Evolutionary conservation across 2,888 invertebrate genomes (phyloP).

Genomic region (Reticulitermes lucifugus): DNA sequence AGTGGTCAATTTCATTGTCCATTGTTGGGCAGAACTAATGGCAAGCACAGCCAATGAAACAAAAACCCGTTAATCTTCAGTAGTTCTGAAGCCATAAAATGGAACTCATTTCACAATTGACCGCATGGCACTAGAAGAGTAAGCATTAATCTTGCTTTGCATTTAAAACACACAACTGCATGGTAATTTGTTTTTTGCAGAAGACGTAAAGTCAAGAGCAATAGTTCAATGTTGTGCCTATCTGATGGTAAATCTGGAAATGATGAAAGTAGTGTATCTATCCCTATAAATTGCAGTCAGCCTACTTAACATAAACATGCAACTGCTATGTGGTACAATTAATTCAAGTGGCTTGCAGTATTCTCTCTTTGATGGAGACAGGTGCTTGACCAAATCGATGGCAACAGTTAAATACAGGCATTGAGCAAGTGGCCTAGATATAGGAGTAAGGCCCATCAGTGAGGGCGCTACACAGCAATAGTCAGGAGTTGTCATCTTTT

Average conservation of each 20-base stretch:
- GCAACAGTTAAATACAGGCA: conserved; percentile 7
- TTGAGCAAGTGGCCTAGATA: conserved; percentile 67
- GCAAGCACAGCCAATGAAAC: not conserved
- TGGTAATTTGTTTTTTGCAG: not conserved
- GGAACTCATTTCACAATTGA: not conserved
- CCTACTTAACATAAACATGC: not conserved
- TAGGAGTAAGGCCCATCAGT: conserved; percentile 97
- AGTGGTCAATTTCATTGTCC: not conserved
- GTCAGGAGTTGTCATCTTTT: conserved; percentile 97
- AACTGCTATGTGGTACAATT: not conserved
- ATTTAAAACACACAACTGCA: not conserved
- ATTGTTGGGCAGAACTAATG: not conserved
- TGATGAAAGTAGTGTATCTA: not conserved
- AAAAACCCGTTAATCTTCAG: not conserved
- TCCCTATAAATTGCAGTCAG: not conserved
- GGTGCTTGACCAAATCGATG: conserved; percentile 17
- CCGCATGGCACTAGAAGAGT: not conserved
- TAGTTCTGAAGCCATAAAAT: not conserved
- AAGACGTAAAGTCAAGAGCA: not conserved
- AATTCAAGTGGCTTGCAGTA: conserved; percentile 5
- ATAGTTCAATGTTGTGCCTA: not conserved
- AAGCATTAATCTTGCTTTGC: not conserved
- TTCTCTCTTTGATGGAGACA: conserved; percentile 7
- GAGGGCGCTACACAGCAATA: conserved; percentile 99
- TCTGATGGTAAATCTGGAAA: not conserved